Conservation (phyloP, 2,113 vertebrate species). For the Calonectris borealis region DNA sequence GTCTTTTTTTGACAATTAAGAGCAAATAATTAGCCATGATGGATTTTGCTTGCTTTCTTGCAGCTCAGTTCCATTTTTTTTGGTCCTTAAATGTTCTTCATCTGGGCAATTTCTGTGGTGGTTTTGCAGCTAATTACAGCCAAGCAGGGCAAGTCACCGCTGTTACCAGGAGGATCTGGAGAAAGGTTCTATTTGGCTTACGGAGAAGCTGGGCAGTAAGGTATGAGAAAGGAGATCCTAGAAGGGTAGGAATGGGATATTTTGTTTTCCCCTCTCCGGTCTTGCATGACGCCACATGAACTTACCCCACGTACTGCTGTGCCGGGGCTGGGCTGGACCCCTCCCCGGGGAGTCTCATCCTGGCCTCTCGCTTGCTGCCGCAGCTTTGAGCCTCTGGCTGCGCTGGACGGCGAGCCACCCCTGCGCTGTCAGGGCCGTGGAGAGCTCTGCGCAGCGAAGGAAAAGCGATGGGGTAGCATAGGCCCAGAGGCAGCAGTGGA, state of each 20-base stretch:
- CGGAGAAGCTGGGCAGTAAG: background rate
- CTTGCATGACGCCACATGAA: background rate
- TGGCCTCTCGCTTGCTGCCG: background rate
- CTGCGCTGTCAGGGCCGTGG: background rate
- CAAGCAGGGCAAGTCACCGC: background rate
- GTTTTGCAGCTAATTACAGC: conserved; percentile 21
- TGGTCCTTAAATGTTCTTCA: background rate
- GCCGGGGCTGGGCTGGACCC: background rate
- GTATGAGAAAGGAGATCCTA: background rate
- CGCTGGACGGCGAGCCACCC: background rate
- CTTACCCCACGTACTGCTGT: accelerated
- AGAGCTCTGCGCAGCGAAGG: background rate
- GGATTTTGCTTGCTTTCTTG: conserved; percentile 60
- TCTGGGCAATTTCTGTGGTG: background rate
- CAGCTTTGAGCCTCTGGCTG: background rate
- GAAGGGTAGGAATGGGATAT: background rate
- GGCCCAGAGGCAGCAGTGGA: background rate
- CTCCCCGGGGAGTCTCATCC: background rate
- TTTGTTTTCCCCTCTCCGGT: accelerated
- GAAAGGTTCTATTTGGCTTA: background rate
- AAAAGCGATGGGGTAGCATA: background rate
- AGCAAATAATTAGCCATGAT: conserved; percentile 77
- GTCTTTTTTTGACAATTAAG: conserved; percentile 72
- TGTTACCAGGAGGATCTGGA: background rate
- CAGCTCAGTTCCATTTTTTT: background rate